phyloP scores from a whole-genome alignment of 1,140 invertebrate species.

The Papilio polytes region DNA sequence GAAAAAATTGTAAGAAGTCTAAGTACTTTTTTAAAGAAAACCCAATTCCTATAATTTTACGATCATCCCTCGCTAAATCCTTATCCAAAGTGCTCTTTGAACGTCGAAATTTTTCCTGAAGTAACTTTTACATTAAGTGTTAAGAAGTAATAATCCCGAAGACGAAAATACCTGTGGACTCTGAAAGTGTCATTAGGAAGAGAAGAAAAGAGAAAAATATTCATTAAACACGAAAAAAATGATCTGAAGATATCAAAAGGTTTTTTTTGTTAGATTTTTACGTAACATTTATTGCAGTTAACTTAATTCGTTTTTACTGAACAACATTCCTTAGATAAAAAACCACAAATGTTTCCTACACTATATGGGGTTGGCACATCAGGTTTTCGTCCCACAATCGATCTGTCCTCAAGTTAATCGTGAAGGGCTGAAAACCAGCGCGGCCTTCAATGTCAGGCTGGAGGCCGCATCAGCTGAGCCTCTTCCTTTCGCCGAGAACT shows the following conservation, averaged over 20 bases:
- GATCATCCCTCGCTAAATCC: not conserved
- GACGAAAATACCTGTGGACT: not conserved
- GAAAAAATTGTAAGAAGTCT: not conserved
- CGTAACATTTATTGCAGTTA: not conserved
- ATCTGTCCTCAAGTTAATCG: too few species aligned
- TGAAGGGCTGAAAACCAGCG: too few species aligned
- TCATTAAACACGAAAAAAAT: not conserved
- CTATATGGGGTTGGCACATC: too few species aligned
- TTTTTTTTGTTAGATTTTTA: not conserved
- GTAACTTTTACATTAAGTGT: constrained; percentile 1
- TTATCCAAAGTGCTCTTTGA: not conserved
- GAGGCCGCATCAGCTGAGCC: too few species aligned
- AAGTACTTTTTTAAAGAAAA: not conserved
- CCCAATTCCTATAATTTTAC: not conserved
- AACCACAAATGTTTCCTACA: too few species aligned
- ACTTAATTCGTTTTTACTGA: not conserved
- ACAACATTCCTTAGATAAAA: too few species aligned
- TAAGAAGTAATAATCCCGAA: not conserved
- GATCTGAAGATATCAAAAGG: not conserved
- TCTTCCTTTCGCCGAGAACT: too few species aligned
- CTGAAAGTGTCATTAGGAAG: not conserved
- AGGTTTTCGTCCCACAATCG: too few species aligned
- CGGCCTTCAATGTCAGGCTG: too few species aligned
- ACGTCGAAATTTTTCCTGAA: not conserved
- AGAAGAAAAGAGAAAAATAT: not conserved